These are phyloP conservation scores for Ophion obscuratus DNA, from an alignment of 2,888 invertebrate species.

Conservation along the genomic window DNA sequence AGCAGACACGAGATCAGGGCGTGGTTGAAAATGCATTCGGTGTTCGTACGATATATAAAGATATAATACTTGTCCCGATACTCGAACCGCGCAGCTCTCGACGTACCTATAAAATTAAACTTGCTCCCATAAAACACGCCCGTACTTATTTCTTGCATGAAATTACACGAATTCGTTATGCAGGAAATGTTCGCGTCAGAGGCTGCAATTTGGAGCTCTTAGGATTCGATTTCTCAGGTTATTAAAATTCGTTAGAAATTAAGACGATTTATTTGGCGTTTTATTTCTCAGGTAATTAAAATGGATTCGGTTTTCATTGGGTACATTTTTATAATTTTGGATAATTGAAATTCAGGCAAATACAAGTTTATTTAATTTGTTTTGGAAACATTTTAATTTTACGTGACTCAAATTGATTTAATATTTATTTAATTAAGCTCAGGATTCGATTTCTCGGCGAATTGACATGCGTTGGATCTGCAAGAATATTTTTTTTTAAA, in stretches of 20 bases:
- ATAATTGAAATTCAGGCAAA: not conserved
- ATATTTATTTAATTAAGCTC: no score
- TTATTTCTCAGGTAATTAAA: not conserved
- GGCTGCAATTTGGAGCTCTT: not conserved
- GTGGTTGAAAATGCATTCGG: constrained; percentile 39
- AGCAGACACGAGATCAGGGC: constrained; percentile 44
- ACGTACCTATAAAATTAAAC: constrained; percentile 23
- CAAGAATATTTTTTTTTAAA: no score
- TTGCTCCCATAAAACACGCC: constrained; percentile 23
- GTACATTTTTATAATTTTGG: not conserved
- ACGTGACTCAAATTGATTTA: not conserved
- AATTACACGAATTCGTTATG: constrained; percentile 10
- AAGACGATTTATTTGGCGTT: not conserved
- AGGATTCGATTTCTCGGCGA: no score
- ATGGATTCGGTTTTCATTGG: not conserved
- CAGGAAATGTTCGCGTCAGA: not conserved
- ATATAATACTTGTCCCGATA: constrained; percentile 8
- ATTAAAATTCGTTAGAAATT: not conserved
- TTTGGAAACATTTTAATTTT: not conserved
- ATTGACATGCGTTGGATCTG: no score
- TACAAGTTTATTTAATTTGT: not conserved
- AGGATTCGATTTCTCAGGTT: not conserved
- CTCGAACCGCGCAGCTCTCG: constrained; percentile 20
- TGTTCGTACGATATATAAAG: constrained; percentile 3
- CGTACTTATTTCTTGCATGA: constrained; percentile 8